A percentile compares a stretch with the other conserved stretches of the same genome.
phyloP scores from a whole-genome alignment of 1,140 invertebrate species.

The Drosophila mayri region DNA sequence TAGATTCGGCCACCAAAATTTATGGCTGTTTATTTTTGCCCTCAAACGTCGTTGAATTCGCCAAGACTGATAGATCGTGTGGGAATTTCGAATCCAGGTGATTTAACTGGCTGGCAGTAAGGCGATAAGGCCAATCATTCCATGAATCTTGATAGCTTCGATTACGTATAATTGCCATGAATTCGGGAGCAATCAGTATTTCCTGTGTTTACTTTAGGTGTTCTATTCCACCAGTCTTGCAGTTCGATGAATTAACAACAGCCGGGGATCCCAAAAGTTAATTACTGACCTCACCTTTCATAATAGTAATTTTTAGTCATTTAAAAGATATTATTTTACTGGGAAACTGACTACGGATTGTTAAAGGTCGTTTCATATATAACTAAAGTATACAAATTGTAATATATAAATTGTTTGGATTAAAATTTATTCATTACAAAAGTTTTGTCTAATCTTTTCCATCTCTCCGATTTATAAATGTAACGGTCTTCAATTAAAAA shows the following conservation, averaged over 20 bases:
- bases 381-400: too few relatives aligned
- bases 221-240: not conserved
- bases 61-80: constrained; percentile 42
- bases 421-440: too few relatives aligned
- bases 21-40: constrained; percentile 52
- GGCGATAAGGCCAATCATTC: constrained; percentile 37
- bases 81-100: constrained; percentile 28
- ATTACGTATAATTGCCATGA: constrained; percentile 25
- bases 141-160: constrained; percentile 30
- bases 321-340: not conserved
- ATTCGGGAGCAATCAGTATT: constrained; percentile 16
- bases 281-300: not conserved
- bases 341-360: not conserved
- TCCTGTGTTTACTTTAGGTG: not conserved
- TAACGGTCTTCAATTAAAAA: not conserved
- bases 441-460: not conserved
- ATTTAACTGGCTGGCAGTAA: constrained; percentile 24
- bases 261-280: too few relatives aligned
- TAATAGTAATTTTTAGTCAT: not conserved
- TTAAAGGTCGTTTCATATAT: not conserved
- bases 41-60: constrained; percentile 9
- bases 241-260: not conserved
- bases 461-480: not conserved
- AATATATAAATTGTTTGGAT: not conserved
- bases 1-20: constrained; percentile 31